Percentiles rank a stretch among this genome's conserved stretches.
phyloP scores from a whole-genome alignment of 2,888 invertebrate genomes.

The Caenorhabditis panamensis region DNA sequence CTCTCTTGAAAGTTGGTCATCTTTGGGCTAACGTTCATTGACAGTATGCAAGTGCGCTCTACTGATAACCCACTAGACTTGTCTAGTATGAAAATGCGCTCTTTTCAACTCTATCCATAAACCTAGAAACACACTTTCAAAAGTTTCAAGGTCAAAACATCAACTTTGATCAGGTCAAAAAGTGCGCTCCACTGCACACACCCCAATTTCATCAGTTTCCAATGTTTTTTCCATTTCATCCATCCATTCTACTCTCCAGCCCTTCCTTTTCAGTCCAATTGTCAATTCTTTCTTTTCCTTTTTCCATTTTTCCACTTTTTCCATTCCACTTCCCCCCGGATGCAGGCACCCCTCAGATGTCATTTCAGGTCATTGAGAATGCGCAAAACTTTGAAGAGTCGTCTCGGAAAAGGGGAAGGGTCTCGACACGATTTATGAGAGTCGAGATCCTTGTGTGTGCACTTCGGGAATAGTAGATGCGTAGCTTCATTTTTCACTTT shows the following conservation, averaged over 20 bases:
- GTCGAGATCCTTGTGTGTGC: neutral
- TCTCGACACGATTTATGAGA: conserved; percentile 17
- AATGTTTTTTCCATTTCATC: conserved; percentile 1
- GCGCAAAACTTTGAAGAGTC: conserved; percentile 10
- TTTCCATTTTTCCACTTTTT: conserved; percentile 33
- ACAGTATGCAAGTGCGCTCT: neutral
- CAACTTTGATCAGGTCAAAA: too few relatives aligned
- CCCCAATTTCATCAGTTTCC: too few relatives aligned
- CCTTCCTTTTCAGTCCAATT: conserved; percentile 3
- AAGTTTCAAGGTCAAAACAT: too few relatives aligned
- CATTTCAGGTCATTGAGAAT: conserved; percentile 22
- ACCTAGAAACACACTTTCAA: too few relatives aligned
- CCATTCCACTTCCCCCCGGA: conserved; percentile 8
- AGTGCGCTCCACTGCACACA: too few relatives aligned
- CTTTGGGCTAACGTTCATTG: neutral
- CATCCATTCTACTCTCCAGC: neutral
- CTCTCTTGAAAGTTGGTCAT: too few relatives aligned
- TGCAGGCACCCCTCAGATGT: conserved; percentile 15
- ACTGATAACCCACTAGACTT: neutral
- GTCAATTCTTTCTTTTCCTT: conserved; percentile 46
- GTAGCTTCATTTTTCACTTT: too few relatives aligned
- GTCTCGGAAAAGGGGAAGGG: neutral
- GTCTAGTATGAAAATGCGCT: conserved; percentile 1
- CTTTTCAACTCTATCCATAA: neutral
- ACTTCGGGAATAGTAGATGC: neutral